A percentile compares a stretch with the other conserved stretches of the same genome.
Conservation (phyloP, 2,113 vertebrate genomes). For the Brachionichthys hirsutus region DNA sequence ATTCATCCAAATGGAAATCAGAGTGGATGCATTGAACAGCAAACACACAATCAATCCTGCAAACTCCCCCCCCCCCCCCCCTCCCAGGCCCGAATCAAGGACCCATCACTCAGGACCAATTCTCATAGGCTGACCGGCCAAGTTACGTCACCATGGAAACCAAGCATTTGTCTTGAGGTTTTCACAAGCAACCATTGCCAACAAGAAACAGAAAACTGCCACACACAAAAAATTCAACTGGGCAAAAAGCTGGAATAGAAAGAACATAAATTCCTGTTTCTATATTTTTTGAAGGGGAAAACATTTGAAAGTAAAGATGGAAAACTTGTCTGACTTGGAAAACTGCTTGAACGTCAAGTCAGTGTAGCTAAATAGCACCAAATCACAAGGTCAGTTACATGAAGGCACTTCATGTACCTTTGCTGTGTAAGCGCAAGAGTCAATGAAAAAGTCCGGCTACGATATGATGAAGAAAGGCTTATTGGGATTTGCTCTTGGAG, state of each 20-base stretch:
- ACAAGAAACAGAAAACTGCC: constrained; percentile 31
- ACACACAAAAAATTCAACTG: not conserved
- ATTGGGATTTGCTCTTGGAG: constrained; percentile 42
- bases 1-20: constrained; percentile 25
- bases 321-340: not conserved
- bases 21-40: constrained; percentile 14
- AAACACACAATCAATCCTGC: constrained; percentile 15
- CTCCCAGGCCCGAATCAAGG: constrained; percentile 41
- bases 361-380: too few species aligned
- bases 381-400: too few species aligned
- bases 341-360: not conserved
- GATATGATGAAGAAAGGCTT: constrained; percentile 43
- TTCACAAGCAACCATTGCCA: constrained; percentile 47
- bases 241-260: not conserved
- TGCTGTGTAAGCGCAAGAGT: constrained; percentile 23
- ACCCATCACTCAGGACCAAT: constrained; percentile 69
- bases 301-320: not conserved
- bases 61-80: constrained; percentile 1
- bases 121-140: constrained; percentile 60
- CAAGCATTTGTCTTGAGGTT: constrained; percentile 62
- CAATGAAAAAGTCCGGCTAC: constrained; percentile 62
- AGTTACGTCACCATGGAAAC: constrained; percentile 70
- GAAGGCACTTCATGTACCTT: not conserved
- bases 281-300: not conserved
- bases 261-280: not conserved